A percentile compares a stretch with the other conserved stretches of the same genome.
Evolutionary conservation across 37 sponge, comb jelly and placozoan genomes (phyloP).

Genomic region (Aphrocallistes beatrix): DNA sequence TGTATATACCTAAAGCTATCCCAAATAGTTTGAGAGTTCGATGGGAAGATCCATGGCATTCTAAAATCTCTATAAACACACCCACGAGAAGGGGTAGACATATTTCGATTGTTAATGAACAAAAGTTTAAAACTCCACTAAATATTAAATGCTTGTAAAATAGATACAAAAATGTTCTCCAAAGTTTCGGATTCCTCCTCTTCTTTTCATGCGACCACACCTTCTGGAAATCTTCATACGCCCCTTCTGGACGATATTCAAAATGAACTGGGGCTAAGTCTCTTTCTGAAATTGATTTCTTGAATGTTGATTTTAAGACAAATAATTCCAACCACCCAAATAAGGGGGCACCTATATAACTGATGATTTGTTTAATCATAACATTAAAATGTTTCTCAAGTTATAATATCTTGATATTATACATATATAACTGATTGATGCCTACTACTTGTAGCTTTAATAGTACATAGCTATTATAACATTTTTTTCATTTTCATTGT

Average conservation of each 20-base stretch:
- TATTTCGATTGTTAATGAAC: not conserved
- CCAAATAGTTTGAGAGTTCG: not conserved
- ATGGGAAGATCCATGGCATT: not conserved
- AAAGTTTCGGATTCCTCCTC: not conserved
- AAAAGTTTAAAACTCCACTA: not conserved
- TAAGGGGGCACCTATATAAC: not conserved
- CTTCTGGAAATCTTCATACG: not conserved
- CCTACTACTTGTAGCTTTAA: no score
- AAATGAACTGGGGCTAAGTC: not conserved
- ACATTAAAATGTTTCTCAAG: no score
- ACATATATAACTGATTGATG: no score
- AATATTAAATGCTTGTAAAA: not conserved
- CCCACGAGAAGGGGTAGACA: not conserved
- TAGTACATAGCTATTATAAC: no score
- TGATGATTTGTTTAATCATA: no score
- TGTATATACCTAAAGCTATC: not conserved
- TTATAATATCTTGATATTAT: no score
- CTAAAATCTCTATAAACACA: not conserved
- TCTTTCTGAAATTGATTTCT: not conserved
- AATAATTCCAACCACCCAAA: not conserved
- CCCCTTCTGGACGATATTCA: not conserved
- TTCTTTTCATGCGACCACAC: not conserved
- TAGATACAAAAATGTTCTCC: not conserved
- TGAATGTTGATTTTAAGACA: not conserved
- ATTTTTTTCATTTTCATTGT: no score